Percentiles rank a stretch among this genome's conserved stretches.
Evolutionary conservation across 2,113 vertebrate genomes (phyloP).

Genomic region (Brachirus orientalis): DNA sequence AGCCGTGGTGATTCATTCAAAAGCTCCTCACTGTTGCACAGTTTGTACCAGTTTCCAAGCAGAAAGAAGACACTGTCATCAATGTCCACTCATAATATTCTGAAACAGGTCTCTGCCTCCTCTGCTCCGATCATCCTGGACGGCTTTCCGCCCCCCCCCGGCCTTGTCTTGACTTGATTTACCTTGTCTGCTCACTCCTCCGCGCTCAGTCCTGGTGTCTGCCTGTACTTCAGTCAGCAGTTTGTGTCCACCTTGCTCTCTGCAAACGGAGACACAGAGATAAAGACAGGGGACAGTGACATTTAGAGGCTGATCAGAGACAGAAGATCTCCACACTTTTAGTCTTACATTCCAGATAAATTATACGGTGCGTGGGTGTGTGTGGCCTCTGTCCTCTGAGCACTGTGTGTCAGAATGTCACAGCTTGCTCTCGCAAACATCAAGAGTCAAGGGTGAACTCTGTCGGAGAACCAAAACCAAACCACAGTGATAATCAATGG

Average conservation of each 20-base stretch:
- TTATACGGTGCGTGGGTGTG: constrained; percentile 11
- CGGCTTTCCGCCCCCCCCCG: too few relatives aligned
- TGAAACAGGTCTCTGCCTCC: background rate
- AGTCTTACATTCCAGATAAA: constrained; percentile 44
- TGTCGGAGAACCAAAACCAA: too few relatives aligned
- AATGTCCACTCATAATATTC: background rate
- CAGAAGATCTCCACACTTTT: constrained; percentile 30
- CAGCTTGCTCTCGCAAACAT: too few relatives aligned
- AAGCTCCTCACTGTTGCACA: background rate
- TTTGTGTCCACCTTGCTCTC: constrained; percentile 35
- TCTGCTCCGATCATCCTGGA: too few relatives aligned
- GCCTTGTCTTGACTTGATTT: constrained; percentile 12
- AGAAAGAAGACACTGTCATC: background rate
- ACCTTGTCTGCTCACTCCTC: constrained; percentile 68
- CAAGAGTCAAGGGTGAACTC: too few relatives aligned
- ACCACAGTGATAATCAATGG: too few relatives aligned
- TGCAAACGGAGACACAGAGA: constrained; percentile 24
- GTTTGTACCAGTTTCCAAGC: background rate
- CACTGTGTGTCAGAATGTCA: too few relatives aligned
- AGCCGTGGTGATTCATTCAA: background rate
- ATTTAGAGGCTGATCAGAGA: constrained; percentile 18
- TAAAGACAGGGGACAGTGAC: constrained; percentile 20
- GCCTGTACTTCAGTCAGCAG: constrained; percentile 61
- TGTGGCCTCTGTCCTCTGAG: background rate
- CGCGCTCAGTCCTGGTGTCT: constrained; percentile 38